phyloP scores from a whole-genome alignment of 1,140 invertebrate genomes.

The Dreissena rostriformis region DNA sequence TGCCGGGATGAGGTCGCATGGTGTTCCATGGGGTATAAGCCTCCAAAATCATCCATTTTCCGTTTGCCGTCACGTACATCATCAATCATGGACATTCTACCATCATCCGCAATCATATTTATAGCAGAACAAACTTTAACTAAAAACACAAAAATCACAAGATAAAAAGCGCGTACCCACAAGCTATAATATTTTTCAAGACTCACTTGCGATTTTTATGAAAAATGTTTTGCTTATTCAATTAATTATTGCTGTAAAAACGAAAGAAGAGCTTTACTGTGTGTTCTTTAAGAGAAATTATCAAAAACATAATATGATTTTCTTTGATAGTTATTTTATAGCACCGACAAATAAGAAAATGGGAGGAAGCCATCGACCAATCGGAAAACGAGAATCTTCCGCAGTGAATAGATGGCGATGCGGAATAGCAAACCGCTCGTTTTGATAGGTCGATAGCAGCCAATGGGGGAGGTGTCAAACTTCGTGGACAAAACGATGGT shows the following conservation, averaged over 20 bases:
- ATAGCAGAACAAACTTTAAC: not conserved
- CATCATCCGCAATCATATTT: constrained; percentile 54
- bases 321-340: constrained; percentile 58
- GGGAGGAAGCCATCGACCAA: constrained; percentile 47
- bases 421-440: no score
- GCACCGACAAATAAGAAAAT: constrained; percentile 45
- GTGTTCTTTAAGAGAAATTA: constrained; percentile 48
- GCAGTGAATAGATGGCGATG: no score
- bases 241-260: constrained; percentile 77
- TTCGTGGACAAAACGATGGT: constrained; percentile 27
- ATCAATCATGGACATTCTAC: constrained; percentile 37
- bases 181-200: constrained; percentile 5
- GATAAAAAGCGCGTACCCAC: not conserved
- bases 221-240: constrained; percentile 40
- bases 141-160: constrained; percentile 5
- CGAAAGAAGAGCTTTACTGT: constrained; percentile 29
- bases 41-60: constrained; percentile 51
- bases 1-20: constrained; percentile 12
- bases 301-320: constrained; percentile 52
- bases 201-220: constrained; percentile 33
- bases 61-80: constrained; percentile 49
- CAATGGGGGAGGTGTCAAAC: no score
- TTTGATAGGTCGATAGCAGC: no score
- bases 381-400: constrained; percentile 22
- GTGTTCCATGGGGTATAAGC: constrained; percentile 39